Percentiles rank a stretch among this genome's conserved stretches.
Evolutionary conservation across 2,113 vertebrate species (phyloP).

Genomic region (Sitta europaea): DNA sequence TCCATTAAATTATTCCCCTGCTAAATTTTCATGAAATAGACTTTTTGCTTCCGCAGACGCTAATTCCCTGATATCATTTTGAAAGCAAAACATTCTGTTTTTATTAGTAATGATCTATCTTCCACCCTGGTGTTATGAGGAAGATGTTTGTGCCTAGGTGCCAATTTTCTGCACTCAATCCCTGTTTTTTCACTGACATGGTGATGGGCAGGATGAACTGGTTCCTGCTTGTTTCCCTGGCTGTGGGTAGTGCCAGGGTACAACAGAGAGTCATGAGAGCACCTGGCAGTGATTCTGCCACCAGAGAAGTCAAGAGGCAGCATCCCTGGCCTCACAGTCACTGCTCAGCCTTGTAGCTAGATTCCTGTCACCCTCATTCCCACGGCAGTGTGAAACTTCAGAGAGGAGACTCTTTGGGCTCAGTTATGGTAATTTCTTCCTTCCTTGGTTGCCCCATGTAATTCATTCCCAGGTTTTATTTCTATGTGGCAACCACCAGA

Average conservation of each 20-base stretch:
- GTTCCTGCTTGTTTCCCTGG: not conserved
- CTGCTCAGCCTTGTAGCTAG: not conserved
- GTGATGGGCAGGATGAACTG: not conserved
- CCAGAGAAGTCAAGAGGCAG: not conserved
- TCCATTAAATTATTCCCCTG: constrained; percentile 46
- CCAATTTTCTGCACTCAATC: not conserved
- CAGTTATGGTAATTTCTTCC: not conserved
- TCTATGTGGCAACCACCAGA: not conserved
- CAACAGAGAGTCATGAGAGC: not conserved
- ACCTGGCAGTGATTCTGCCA: not conserved
- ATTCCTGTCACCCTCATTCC: not conserved
- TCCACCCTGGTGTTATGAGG: not conserved
- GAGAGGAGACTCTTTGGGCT: not conserved
- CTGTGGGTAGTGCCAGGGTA: not conserved
- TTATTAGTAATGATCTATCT: not conserved
- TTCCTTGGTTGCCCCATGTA: not conserved
- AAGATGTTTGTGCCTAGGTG: not conserved
- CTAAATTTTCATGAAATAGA: constrained; percentile 23
- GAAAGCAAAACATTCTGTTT: not conserved
- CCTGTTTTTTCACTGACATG: fast-evolving
- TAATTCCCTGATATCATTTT: not conserved
- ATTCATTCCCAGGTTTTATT: not conserved
- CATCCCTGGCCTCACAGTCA: not conserved
- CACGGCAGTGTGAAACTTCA: not conserved
- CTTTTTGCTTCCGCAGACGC: not conserved